phyloP scores from a whole-genome alignment of 2,888 invertebrate species.

The Cantharis lateralis region DNA sequence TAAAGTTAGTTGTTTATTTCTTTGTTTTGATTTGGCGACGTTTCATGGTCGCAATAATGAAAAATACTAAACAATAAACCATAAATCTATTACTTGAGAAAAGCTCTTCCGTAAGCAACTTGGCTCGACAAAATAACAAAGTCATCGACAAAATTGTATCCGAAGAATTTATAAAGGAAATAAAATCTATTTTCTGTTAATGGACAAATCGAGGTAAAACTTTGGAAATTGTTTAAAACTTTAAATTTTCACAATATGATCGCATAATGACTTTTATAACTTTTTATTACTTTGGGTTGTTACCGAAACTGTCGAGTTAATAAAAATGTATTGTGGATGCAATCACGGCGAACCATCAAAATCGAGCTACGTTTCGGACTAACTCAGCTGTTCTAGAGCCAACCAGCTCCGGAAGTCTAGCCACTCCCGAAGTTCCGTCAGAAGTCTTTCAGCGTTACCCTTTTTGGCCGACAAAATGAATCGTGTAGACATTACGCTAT shows the following conservation, averaged over 20 bases:
- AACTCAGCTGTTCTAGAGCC: slow-evolving; percentile 20
- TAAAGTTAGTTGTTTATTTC: slow-evolving; percentile 37
- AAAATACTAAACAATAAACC: slow-evolving; percentile 28
- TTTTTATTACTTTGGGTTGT: slow-evolving; percentile 31
- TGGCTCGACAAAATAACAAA: slow-evolving; percentile 24
- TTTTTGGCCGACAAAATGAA: slow-evolving; percentile 22
- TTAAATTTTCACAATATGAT: slow-evolving; percentile 33
- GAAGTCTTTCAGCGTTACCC: slow-evolving; percentile 20
- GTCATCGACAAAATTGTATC: slow-evolving; percentile 6
- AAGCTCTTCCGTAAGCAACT: slow-evolving; percentile 28
- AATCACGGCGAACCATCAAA: slow-evolving; percentile 17
- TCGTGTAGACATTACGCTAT: slow-evolving; percentile 29
- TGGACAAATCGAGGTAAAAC: slow-evolving; percentile 27
- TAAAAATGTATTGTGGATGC: slow-evolving; percentile 11
- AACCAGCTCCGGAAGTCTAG: slow-evolving; percentile 26
- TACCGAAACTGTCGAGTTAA: slow-evolving; percentile 5
- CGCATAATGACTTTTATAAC: slow-evolving; percentile 33
- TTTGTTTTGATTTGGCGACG: slow-evolving; percentile 21
- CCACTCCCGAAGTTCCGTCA: slow-evolving; percentile 32
- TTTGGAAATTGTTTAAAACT: slow-evolving; percentile 23
- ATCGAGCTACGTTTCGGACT: slow-evolving; percentile 7
- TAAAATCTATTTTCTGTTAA: slow-evolving; percentile 25
- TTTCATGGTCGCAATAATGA: slow-evolving; percentile 14
- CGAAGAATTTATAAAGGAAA: slow-evolving; percentile 26
- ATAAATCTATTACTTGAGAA: slow-evolving; percentile 23